phyloP scores from a whole-genome alignment of 37 sponge, comb jelly and placozoan species.

The Ianthella basta region DNA sequence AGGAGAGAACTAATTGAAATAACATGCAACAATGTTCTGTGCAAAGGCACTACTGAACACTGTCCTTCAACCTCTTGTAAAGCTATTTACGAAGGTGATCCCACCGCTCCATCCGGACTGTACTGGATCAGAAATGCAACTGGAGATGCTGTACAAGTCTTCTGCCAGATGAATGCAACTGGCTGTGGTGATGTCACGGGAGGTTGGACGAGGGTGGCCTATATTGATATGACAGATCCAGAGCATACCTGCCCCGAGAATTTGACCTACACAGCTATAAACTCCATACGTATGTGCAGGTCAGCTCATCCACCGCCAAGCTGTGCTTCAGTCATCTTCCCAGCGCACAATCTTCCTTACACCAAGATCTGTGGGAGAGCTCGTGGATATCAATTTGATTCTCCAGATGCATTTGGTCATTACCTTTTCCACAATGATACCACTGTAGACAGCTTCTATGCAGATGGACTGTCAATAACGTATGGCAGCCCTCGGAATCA shows the following conservation, averaged over 20 bases:
- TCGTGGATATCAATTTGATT: background rate
- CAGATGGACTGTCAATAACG: background rate
- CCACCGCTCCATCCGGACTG: background rate
- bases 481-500: background rate
- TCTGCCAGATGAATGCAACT: background rate
- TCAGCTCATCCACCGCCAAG: background rate
- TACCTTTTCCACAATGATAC: background rate
- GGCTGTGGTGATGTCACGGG: background rate
- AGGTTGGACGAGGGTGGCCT: constrained; percentile 15
- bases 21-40: no score
- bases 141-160: background rate
- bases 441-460: background rate
- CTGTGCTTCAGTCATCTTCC: background rate
- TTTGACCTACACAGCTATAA: background rate
- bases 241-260: background rate
- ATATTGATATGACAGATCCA: background rate
- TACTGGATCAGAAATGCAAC: constrained; percentile 3
- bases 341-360: background rate
- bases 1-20: no score
- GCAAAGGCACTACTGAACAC: no score
- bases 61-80: background rate
- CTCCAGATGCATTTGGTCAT: background rate
- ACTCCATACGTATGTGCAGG: background rate
- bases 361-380: background rate
- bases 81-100: background rate